Percentiles rank a stretch among this genome's conserved stretches.
phyloP scores from a whole-genome alignment of 64 coral and sea anemone genomes.

The Hydrozoanthus tunicans region DNA sequence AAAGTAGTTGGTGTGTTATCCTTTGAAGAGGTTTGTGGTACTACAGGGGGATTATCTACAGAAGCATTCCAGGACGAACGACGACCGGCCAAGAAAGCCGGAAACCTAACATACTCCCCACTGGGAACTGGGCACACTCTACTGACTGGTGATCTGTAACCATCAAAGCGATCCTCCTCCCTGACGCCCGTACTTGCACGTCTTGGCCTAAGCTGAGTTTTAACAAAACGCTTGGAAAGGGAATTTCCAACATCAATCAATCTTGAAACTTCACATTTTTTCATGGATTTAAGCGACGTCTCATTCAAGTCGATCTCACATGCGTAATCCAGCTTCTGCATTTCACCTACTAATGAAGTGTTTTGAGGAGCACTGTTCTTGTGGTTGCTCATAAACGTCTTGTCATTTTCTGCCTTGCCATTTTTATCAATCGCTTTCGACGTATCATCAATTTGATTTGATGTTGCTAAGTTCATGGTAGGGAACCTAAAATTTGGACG shows the following conservation, averaged over 20 bases:
- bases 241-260: not conserved
- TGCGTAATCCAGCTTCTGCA: not conserved
- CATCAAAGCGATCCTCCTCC: slow-evolving; percentile 49
- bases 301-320: slow-evolving; percentile 46
- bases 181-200: slow-evolving; percentile 40
- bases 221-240: slow-evolving; percentile 31
- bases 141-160: not conserved
- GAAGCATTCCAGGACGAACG: slow-evolving; percentile 28
- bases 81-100: slow-evolving; percentile 3
- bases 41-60: not conserved
- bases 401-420: not conserved
- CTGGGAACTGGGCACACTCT: not conserved
- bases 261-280: not conserved
- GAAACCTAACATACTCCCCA: not conserved
- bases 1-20: not conserved
- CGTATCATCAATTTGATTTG: not conserved
- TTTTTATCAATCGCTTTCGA: not conserved
- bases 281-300: slow-evolving; percentile 19
- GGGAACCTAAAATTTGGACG: slow-evolving; percentile 29
- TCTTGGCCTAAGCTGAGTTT: slow-evolving; percentile 41
- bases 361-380: not conserved
- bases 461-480: slow-evolving; percentile 2
- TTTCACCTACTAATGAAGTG: not conserved
- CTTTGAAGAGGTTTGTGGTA: not conserved
- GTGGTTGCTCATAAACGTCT: not conserved